Conservation (phyloP, 2,888 invertebrate genomes). For the Dysmachus trigonus region DNA sequence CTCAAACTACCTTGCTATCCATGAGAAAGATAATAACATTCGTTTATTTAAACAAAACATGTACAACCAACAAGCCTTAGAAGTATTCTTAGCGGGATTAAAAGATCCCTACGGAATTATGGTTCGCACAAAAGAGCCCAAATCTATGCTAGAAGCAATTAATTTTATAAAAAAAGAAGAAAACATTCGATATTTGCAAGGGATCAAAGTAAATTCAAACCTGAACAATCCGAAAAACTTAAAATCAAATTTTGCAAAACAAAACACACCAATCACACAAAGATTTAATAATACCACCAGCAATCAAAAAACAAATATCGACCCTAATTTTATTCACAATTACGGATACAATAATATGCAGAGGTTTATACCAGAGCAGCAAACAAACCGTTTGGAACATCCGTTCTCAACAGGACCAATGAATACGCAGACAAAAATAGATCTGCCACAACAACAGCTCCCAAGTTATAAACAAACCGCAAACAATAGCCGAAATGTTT, state of each 20-base stretch:
- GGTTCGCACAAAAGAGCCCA: no score
- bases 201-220: background rate
- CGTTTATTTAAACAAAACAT: slow-evolving; percentile 43
- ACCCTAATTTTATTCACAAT: background rate
- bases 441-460: background rate
- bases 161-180: slow-evolving; percentile 31
- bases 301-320: background rate
- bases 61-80: background rate
- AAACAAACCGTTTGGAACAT: background rate
- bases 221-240: no score
- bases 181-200: slow-evolving; percentile 21
- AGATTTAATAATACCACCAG: background rate
- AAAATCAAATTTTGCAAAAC: background rate
- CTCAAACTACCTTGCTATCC: slow-evolving; percentile 25
- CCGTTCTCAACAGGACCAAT: background rate
- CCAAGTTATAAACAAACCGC: slow-evolving; percentile 33
- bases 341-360: background rate
- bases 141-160: slow-evolving; percentile 1
- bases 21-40: no score
- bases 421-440: background rate
- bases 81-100: slow-evolving; percentile 28
- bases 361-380: background rate
- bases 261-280: background rate
- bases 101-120: slow-evolving; percentile 15
- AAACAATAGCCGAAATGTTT: slow-evolving; percentile 25